These are phyloP conservation scores for Harpagifer antarcticus DNA, from an alignment of 2,797 vertebrate species.

Conservation along the genomic window DNA sequence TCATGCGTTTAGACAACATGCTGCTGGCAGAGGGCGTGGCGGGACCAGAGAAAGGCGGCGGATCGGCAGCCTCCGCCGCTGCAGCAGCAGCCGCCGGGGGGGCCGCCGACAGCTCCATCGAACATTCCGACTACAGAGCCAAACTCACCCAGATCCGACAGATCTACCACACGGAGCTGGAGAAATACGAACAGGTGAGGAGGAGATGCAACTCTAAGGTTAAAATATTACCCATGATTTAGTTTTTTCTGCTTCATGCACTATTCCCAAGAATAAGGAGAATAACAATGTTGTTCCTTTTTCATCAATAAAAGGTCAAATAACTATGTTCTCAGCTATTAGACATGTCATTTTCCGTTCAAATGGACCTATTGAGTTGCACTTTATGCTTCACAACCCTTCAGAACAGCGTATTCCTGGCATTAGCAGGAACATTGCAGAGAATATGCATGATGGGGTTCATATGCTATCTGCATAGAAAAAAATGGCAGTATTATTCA, in stretches of 20 bases:
- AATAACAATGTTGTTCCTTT: neutral
- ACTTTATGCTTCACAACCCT: neutral
- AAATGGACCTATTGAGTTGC: constrained; percentile 11
- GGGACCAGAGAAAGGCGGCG: constrained; percentile 96
- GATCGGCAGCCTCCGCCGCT: constrained; percentile 92
- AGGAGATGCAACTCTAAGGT: neutral
- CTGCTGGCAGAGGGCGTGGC: constrained; percentile 98
- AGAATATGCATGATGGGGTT: constrained; percentile 20
- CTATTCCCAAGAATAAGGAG: neutral
- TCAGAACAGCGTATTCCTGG: constrained; percentile 11
- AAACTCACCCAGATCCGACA: constrained; percentile 99
- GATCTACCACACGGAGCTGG: constrained; percentile 99
- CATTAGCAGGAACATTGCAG: constrained; percentile 30
- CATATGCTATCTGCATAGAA: constrained; percentile 27
- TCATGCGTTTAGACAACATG: constrained; percentile 99
- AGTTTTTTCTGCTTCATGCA: neutral
- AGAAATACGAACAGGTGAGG: constrained; percentile 98
- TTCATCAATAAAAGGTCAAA: constrained; percentile 7
- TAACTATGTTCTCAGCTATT: constrained; percentile 11
- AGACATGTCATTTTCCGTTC: constrained; percentile 4
- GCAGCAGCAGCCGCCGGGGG: constrained; percentile 89
- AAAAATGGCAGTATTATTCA: constrained; percentile 53
- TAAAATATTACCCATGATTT: neutral
- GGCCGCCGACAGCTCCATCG: constrained; percentile 94
- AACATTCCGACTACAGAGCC: constrained; percentile 99